Conservation (phyloP, 2,113 vertebrate genomes). For the Prolemur simus region DNA sequence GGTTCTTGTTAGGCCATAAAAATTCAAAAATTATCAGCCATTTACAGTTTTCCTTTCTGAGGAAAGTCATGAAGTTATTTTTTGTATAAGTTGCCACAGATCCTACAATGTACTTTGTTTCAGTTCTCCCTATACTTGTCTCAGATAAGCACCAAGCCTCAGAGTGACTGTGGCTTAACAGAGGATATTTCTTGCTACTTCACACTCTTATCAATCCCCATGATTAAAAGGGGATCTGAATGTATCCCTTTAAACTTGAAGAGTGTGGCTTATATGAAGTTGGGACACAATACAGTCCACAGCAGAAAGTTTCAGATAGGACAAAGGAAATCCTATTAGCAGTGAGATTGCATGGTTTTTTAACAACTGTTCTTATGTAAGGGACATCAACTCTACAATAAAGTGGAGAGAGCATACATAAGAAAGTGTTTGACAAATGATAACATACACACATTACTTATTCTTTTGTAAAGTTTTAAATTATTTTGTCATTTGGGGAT, state of each 20-base stretch:
- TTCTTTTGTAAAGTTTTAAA: slow-evolving; percentile 2
- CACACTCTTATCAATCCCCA: neutral
- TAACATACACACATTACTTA: neutral
- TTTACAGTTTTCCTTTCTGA: neutral
- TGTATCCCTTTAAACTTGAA: neutral
- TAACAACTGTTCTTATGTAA: neutral
- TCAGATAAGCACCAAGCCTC: neutral
- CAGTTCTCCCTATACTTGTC: neutral
- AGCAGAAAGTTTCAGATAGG: neutral
- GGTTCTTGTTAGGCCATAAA: neutral
- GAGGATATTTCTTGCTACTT: neutral
- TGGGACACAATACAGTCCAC: neutral
- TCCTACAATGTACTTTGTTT: neutral
- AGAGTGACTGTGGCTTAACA: neutral
- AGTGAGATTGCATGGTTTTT: neutral
- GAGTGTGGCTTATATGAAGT: neutral
- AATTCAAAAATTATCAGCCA: neutral
- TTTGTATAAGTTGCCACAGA: neutral
- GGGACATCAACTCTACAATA: neutral
- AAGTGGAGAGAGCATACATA: neutral
- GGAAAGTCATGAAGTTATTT: neutral
- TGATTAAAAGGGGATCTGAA: neutral
- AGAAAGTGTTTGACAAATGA: neutral
- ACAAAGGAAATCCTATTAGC: neutral
- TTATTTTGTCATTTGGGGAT: neutral